These are phyloP conservation scores for Equus quagga DNA, from an alignment of 2,113 vertebrate species.

Conservation along the genomic window DNA sequence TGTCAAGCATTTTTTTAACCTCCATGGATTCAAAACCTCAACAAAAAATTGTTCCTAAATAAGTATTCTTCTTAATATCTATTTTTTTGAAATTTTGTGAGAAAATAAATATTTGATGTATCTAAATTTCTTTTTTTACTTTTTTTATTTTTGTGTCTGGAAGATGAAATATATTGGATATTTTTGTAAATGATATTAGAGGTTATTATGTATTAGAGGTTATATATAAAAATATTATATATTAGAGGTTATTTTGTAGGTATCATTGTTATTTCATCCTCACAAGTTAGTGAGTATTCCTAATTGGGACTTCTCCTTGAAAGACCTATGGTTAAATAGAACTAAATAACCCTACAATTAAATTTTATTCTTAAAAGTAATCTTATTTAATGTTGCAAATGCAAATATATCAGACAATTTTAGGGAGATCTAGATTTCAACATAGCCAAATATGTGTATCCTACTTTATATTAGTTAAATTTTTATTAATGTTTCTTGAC, in stretches of 20 bases:
- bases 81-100: not conserved
- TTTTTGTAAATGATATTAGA: not conserved
- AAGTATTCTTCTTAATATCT: not conserved
- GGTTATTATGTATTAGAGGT: no score
- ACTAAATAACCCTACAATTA: not conserved
- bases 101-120: not conserved
- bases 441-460: not conserved
- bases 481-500: not conserved
- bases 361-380: not conserved
- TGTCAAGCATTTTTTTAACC: not conserved
- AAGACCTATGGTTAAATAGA: not conserved
- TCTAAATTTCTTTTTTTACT: not conserved
- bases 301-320: not conserved
- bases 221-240: no score
- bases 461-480: not conserved
- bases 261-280: not conserved
- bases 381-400: not conserved
- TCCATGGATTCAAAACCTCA: not conserved
- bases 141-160: not conserved
- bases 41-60: not conserved
- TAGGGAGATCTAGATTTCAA: not conserved
- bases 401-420: not conserved
- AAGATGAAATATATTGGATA: not conserved
- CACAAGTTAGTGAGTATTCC: not conserved
- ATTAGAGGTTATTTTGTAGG: no score